Conservation (phyloP, 2,797 vertebrate genomes). For the Clarias platycephalus region DNA sequence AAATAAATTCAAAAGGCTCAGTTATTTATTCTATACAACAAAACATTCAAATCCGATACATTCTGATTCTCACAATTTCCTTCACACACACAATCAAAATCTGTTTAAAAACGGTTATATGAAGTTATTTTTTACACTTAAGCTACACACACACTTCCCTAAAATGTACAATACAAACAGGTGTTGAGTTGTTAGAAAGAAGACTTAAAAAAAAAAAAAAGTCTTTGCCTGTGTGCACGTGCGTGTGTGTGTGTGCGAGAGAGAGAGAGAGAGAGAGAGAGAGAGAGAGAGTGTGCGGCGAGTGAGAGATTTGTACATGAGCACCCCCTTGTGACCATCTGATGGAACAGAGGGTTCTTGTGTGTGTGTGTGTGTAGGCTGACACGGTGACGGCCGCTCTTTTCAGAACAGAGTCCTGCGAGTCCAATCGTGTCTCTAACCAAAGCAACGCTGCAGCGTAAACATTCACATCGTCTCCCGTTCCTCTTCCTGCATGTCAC, state of each 20-base stretch:
- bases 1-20: background rate
- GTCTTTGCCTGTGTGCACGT: background rate
- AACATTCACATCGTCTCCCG: background rate
- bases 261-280: too few relatives aligned
- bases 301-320: background rate
- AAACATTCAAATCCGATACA: conserved; percentile 1
- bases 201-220: background rate
- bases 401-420: background rate
- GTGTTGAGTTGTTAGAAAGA: conserved; percentile 3
- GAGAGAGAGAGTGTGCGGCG: too few relatives aligned
- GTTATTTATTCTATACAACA: conserved; percentile 26
- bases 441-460: background rate
- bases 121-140: background rate
- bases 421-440: background rate
- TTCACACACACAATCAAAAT: background rate
- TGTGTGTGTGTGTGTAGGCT: background rate
- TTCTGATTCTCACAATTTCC: background rate
- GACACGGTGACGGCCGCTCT: background rate
- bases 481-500: conserved; percentile 1
- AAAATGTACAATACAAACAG: conserved; percentile 29
- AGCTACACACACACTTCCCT: conserved; percentile 6
- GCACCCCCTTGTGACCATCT: background rate
- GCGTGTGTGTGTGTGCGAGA: background rate
- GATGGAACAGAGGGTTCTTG: background rate
- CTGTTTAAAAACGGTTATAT: background rate